Evolutionary conservation across 2,113 vertebrate species (phyloP).

Genomic region (Corvus hawaiiensis): DNA sequence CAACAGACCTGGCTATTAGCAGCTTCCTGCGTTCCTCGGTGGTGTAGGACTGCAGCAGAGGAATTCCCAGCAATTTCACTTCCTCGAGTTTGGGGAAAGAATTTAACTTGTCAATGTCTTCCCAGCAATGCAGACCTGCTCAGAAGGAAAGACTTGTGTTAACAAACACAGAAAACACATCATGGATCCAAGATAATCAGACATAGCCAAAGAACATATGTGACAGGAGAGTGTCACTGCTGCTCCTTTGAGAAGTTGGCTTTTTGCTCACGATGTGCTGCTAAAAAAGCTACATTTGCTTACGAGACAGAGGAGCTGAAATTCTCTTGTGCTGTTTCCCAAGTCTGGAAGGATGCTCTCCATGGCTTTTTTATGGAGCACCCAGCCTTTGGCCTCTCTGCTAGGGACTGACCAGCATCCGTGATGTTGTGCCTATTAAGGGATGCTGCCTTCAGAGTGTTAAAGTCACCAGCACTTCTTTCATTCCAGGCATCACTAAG

Average conservation of each 20-base stretch:
- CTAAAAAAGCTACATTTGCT: not conserved
- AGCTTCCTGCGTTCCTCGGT: constrained; percentile 88
- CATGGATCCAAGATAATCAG: not conserved
- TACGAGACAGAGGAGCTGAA: not conserved
- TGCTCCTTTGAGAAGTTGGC: not conserved
- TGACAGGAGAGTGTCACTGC: not conserved
- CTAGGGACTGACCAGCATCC: not conserved
- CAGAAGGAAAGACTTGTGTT: constrained; percentile 42
- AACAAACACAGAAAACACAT: not conserved
- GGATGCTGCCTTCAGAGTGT: not conserved
- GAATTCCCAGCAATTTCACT: constrained; percentile 88
- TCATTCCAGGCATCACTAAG: not conserved
- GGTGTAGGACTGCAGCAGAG: constrained; percentile 88
- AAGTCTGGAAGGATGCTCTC: not conserved
- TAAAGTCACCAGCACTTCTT: not conserved
- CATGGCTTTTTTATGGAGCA: not conserved
- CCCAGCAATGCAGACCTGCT: constrained; percentile 90
- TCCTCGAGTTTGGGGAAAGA: constrained; percentile 93
- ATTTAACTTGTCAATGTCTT: constrained; percentile 92
- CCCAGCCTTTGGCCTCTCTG: not conserved
- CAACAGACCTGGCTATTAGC: constrained; percentile 82
- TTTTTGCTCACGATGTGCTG: not conserved
- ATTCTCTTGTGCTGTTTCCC: not conserved
- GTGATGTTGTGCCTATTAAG: not conserved
- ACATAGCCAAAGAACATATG: not conserved